Evolutionary conservation across 2,888 invertebrate species (phyloP).

Genomic region (Stenodera caucasica): DNA sequence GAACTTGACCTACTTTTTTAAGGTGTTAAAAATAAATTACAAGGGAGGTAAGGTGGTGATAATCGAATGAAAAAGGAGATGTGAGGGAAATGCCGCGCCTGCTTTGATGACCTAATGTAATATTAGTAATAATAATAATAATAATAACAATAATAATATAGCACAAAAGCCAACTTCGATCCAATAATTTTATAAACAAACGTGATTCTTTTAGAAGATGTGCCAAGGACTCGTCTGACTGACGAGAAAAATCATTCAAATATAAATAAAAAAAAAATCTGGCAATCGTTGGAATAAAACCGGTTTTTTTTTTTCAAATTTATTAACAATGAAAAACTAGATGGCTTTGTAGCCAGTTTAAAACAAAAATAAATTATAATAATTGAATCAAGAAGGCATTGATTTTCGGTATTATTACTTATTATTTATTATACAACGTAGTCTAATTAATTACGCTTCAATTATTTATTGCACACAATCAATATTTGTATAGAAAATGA

Average conservation of each 20-base stretch:
- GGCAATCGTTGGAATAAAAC: background rate
- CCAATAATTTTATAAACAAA: background rate
- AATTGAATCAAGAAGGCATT: background rate
- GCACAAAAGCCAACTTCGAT: background rate
- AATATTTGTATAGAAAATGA: background rate
- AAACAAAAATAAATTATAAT: background rate
- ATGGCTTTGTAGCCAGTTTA: background rate
- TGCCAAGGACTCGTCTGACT: constrained; percentile 4
- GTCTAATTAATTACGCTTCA: background rate
- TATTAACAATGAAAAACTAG: background rate
- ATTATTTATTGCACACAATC: background rate
- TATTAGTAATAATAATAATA: too few species aligned
- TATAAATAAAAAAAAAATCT: background rate
- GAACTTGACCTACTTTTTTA: background rate
- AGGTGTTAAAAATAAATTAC: background rate
- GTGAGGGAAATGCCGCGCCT: background rate
- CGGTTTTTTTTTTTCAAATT: background rate
- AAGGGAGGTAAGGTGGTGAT: background rate
- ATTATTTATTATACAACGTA: too few species aligned
- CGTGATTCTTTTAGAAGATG: background rate
- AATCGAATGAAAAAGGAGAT: background rate
- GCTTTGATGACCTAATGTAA: background rate
- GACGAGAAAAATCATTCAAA: too few species aligned
- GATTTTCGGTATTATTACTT: too few species aligned
- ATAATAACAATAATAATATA: background rate